Base-by-base conservation (phyloP, 2,797 vertebrate genomes). In the Hafferia zeledoni region DNA sequence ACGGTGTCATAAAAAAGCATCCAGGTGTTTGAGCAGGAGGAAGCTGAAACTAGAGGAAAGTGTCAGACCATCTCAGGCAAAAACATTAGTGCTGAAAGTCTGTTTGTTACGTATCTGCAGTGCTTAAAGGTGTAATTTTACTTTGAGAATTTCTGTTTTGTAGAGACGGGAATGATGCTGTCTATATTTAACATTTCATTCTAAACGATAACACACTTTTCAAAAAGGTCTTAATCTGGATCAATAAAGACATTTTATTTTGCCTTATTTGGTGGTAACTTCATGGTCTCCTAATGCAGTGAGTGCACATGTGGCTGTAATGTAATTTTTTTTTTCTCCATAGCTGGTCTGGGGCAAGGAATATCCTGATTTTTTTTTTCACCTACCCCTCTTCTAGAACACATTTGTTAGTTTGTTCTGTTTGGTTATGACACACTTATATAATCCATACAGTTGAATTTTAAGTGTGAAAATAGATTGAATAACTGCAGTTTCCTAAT, bases 341-440 rank as follows among this genome's bases (percentile, higher is more conserved):
- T 68, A 19, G 9, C 12, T 77, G 16, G 5, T 55, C 27, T 69
- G 4, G 17, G 25, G 6, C 49, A 56, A 49, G 52, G 47, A 44
- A 14, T 47, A 23, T 7, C 23, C 52, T 46, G 12, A 8, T 57
- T 23, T 27, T 57, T 50, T 50, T 63, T 69, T 63, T 61, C 2
- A 43, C 53, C n/a, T 83, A 2, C 20, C 17, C 61, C 10, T 71
- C 8, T 63, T 82, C 28, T 61, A 61, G 31, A 0, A 0, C 9
- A 24, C 50, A 13, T 52, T 60, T 72, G 35, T 59, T 78, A 47
- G 22, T n/a, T 75, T 6, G 11, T 37, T 83, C 30, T 68, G 4
- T 55, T 94, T 83, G 24, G 7, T 80, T 93, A 1, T 61, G 47
- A 52, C 33, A 28, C 20, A 23, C 23, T 31, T 43, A 43, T 8